Conservation (phyloP, 64 coral and sea anemone species). For the Montipora cactus region DNA sequence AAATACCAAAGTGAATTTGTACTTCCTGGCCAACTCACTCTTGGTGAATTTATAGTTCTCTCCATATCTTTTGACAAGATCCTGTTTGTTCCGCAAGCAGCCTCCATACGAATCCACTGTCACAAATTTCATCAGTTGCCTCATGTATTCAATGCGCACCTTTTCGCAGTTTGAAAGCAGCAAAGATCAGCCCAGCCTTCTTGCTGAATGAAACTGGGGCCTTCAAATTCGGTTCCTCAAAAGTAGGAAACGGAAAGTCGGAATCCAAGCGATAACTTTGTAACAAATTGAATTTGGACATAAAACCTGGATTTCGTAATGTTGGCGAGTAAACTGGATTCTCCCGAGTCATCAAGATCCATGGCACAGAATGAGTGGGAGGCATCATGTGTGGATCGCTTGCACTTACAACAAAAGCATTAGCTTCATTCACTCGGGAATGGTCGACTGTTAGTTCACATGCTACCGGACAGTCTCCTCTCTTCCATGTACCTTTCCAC, state of each 20-base stretch:
- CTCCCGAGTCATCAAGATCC: conserved; percentile 44
- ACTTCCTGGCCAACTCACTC: neutral
- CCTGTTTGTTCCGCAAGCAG: conserved; percentile 58
- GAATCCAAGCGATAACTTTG: conserved; percentile 29
- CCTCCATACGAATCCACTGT: conserved; percentile 60
- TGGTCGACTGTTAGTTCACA: conserved; percentile 55
- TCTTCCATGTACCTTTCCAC: neutral
- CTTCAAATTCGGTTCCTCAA: conserved; percentile 8
- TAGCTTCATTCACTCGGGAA: neutral
- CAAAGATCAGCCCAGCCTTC: conserved; percentile 43
- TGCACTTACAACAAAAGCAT: conserved; percentile 45
- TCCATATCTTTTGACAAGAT: neutral
- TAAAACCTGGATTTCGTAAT: conserved; percentile 10
- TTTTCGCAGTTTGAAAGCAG: conserved; percentile 57
- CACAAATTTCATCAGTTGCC: conserved; percentile 56
- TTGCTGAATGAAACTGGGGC: conserved; percentile 52
- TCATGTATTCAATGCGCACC: conserved; percentile 53
- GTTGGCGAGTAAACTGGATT: conserved; percentile 64
- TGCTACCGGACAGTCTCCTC: no score
- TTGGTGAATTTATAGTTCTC: neutral
- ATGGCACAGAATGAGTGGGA: conserved; percentile 18
- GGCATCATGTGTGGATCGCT: conserved; percentile 21
- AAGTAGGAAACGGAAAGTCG: neutral
- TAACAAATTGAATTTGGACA: neutral
- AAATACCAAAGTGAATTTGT: conserved; percentile 60